phyloP scores from a whole-genome alignment of 2,888 invertebrate species.

The Thyatira batis region DNA sequence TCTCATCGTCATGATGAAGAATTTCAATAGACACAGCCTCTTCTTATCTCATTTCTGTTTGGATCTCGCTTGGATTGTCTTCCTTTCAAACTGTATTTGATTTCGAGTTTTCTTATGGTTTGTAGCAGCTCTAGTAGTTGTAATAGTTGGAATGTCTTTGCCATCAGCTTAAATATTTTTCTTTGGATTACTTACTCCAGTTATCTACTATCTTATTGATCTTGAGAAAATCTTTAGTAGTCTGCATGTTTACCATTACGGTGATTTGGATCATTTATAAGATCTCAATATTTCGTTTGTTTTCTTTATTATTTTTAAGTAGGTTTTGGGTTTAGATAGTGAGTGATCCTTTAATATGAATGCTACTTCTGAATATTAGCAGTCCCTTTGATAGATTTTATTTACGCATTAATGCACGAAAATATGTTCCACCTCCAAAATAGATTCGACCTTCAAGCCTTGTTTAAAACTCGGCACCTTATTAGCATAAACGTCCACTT shows the following conservation, averaged over 20 bases:
- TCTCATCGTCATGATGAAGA: constrained; percentile 5
- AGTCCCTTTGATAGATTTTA: too few relatives aligned
- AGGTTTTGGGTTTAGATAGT: too few relatives aligned
- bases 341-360: too few relatives aligned
- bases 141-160: neutral
- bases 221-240: neutral
- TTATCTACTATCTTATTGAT: neutral
- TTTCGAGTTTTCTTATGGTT: neutral
- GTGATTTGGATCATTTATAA: neutral
- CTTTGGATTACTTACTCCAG: neutral
- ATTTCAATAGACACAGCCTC: neutral
- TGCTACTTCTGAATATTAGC: too few relatives aligned
- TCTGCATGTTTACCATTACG: neutral
- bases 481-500: constrained; percentile 51
- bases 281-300: too few relatives aligned
- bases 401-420: constrained; percentile 16
- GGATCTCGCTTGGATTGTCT: neutral
- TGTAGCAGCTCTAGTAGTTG: neutral
- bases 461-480: constrained; percentile 38
- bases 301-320: too few relatives aligned
- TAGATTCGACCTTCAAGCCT: constrained; percentile 24
- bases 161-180: neutral
- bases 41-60: neutral
- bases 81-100: neutral
- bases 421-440: constrained; percentile 15